Evolutionary conservation across 2,797 vertebrate species (phyloP), one percentile per base, ranked within the genome.

Genomic region (Catostomus latipinnis): DNA sequence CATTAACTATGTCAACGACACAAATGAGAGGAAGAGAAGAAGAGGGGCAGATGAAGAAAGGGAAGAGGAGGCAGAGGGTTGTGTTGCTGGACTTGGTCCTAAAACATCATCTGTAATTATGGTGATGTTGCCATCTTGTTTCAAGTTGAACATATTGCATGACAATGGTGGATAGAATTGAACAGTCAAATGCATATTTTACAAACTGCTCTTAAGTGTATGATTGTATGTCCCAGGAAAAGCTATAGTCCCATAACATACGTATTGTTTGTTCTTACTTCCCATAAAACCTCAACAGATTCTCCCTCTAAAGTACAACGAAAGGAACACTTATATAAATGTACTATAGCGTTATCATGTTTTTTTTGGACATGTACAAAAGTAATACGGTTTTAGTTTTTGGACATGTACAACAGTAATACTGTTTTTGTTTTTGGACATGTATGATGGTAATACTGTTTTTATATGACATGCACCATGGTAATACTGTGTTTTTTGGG

Each of bases 1-100:
- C 92, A 93, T 94, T 94, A 94, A 92, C 91, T 91, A 92, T 83
- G 34, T 88, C 85, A 89, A 81, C 86, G 89, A 91, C 88, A 89
- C 85, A 89, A 85, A 88, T 86, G 73, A 76, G 79, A 71, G 43
- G 13, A 62, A 46, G 74, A 66, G 69, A 60, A 34, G 13, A 53
- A 45, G 5, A 48, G 16, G 63, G 48, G 62, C 49, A 50, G 75
- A 69, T 11, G 4, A 80, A 83, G 50, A 69, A 71, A 78, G 63
- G 66, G 81, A 82, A 66, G 66, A 34, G 34, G 34, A 34, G 48
- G 76, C 76, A 72, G 56, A 46, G 80, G 65, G 75, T 71, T 71
- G 81, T 57, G 50, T 57, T 61, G 52, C 50, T 50, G 70, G 77
- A 70, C 54, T 54, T 76, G 45, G 46, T 50, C 73, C 79, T 81